Base-by-base conservation (phyloP, 2,888 invertebrate species). In the Parnassius orleans region DNA sequence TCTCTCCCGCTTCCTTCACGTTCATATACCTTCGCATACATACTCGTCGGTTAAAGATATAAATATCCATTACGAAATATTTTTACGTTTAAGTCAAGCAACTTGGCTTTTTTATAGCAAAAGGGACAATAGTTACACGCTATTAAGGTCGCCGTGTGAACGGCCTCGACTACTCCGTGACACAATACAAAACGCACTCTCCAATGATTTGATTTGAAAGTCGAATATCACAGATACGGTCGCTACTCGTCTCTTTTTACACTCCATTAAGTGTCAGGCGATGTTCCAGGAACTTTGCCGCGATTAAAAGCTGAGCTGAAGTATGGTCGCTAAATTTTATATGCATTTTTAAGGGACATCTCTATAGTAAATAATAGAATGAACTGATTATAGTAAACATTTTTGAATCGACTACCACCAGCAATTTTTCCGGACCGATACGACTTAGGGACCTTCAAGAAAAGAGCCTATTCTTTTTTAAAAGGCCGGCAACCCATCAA, bases 201-300 rank as follows among this genome's bases (percentile, higher is more conserved):
- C 43, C 52, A 51, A 42, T 63, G 51, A 59, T 65, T 65, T 59
- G 47, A 64, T 64, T 64, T 62, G 56, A 51, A 61, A 65, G 47
- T 65, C 60, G 52, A 67, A 65, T 68, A 62, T 66, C 65, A 43
- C 54, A 64, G 57, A 64, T 64, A 59, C 64, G 62, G 65, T 59
- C 57, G 64, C 60, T 65, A 60, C 52, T 55, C 47, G 41, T 64
- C 44, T 62, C 64, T 59, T 67, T 63, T 65, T 66, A 47, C 65
- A 53, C 57, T 60, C 46, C 48, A 48, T 57, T 12, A 57, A 65
- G 65, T 61, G 57, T 65, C 59, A 60, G 61, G 54, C 63, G 68
- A 62, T 69, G 72, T 81, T 80, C 77, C 76, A 73, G 79, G 78
- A 81, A 81, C 74, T 65, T 68, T 65, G 63, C 43, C 47, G 66